phyloP scores from a whole-genome alignment of 1,140 invertebrate genomes.

The Drosophila nigrodunni region DNA sequence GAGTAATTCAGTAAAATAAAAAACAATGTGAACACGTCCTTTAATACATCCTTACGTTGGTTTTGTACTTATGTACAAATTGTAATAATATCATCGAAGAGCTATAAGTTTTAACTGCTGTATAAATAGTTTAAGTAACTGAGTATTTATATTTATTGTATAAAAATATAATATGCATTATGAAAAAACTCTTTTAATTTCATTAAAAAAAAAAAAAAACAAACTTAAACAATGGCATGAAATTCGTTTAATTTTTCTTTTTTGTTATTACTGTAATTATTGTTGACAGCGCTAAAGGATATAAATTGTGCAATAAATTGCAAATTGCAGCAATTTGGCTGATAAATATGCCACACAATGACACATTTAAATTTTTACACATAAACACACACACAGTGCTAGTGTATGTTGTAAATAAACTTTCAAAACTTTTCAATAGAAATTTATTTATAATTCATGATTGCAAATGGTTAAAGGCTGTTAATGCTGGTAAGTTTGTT shows the following conservation, averaged over 20 bases:
- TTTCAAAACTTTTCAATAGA: slow-evolving; percentile 26
- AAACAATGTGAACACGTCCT: background rate
- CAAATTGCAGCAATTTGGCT: background rate
- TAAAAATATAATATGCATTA: background rate
- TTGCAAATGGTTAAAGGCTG: no score
- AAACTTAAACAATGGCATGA: background rate
- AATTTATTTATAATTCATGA: no score
- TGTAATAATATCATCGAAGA: slow-evolving; percentile 56
- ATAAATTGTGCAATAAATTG: slow-evolving; percentile 12
- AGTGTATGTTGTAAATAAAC: slow-evolving; percentile 47
- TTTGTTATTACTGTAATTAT: slow-evolving; percentile 1
- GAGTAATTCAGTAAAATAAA: background rate
- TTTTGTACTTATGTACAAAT: slow-evolving; percentile 12
- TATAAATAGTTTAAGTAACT: slow-evolving; percentile 55
- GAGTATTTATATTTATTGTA: slow-evolving; percentile 29
- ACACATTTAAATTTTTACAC: slow-evolving; percentile 6
- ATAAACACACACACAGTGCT: slow-evolving; percentile 6
- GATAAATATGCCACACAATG: slow-evolving; percentile 13
- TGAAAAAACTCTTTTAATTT: background rate
- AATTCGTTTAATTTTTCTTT: background rate
- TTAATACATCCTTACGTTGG: background rate
- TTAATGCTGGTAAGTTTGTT: no score
- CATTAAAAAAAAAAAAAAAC: background rate
- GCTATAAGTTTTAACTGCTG: slow-evolving; percentile 75
- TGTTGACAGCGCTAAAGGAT: background rate